Base-by-base conservation (phyloP, 1,140 invertebrate genomes). In the Papilio polytes region DNA sequence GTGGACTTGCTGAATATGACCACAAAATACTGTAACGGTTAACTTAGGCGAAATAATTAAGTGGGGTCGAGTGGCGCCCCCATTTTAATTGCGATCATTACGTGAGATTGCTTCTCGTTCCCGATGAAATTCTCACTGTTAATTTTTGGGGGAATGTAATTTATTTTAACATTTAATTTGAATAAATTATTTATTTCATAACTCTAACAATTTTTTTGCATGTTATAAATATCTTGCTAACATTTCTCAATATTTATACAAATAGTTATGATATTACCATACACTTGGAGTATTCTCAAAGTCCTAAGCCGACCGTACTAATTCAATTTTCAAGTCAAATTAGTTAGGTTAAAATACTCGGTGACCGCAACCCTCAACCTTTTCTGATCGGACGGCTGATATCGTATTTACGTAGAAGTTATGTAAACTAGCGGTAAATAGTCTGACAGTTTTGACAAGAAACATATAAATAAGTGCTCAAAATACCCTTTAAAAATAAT, bases 21-120 rank as follows among this genome's bases (percentile, higher is more conserved):
- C 26, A 70, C 63, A 70, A 70, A 70, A 78, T 78, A 20, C 51
- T 56, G n/a, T 51, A 78, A 56, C 36, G 48, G 56, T 78, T 78
- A n/a, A 31, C 41, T 20, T 78, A 13, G 48, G 8, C 6, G 36
- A 53, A 18, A 31, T 31, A 56, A 51, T 53, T 77, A 41, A 78
- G 56, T 78, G 22, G 15, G 51, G 48, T 53, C 22, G 26, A 70
- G 63, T 70, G 63, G 22, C 26, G 63, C 63, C 63, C 63, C 59
- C 63, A 13, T 31, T 70, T 63, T 70, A 70, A 70, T 70, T 63
- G 59, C 59, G 59, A 63, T 26, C 59, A 63, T 63, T 63, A 63
- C 20, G 59, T 26, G 20, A 63, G 22, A 63, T 63, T 63, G 59
- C 59, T 63, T 63, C 56, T 59, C 20, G 20, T 59, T 59, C 59